Base-by-base conservation (phyloP, 2,888 invertebrate genomes). In the Blomia tropicalis region DNA sequence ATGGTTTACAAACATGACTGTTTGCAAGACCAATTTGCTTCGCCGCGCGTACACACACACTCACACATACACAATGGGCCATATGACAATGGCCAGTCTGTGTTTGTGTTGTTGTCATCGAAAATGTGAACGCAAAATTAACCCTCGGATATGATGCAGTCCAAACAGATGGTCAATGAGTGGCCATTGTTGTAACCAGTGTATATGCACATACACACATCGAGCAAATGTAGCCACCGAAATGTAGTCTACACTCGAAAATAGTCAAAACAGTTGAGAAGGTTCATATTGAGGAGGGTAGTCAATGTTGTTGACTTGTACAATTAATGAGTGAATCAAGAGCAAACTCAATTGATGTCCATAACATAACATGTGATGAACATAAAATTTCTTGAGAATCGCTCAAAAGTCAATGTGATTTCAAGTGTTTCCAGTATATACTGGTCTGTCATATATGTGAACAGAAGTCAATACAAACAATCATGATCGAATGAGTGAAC, bases 151-250 rank as follows among this genome's bases (percentile, higher is more conserved):
- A n/a, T 7, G 51, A 25, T 47, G 51, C 36, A 36, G 36, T n/a
- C 51, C 51, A 47, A 47, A 47, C 51, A 47, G 51, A 47, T 47
- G 51, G 51, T 47, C 51, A 47, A 47, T 47, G 22, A n/a, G 41
- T 47, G 51, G 22, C 7, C 51, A 47, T 47, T 47, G 51, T 47
- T 47, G 7, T 11, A 47, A 47, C n/a, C 51, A 14, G 22, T 11
- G 51, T n/a, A 27, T 36, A n/a, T 36, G 36, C 36, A 11, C 36
- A 7, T 11, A 36, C 7, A 7, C 36, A 36, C 7, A 17, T 17
- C 36, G n/a, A n/a, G n/a, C n/a, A n/a, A n/a, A n/a, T n/a, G n/a
- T n/a, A n/a, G n/a, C n/a, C n/a, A n/a, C n/a, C n/a, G n/a, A n/a
- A n/a, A n/a, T n/a, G n/a, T n/a, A n/a, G n/a, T n/a, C n/a, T n/a